These are phyloP conservation scores for Sylvia borin DNA, from an alignment of 2,797 vertebrate species.

Conservation along the genomic window DNA sequence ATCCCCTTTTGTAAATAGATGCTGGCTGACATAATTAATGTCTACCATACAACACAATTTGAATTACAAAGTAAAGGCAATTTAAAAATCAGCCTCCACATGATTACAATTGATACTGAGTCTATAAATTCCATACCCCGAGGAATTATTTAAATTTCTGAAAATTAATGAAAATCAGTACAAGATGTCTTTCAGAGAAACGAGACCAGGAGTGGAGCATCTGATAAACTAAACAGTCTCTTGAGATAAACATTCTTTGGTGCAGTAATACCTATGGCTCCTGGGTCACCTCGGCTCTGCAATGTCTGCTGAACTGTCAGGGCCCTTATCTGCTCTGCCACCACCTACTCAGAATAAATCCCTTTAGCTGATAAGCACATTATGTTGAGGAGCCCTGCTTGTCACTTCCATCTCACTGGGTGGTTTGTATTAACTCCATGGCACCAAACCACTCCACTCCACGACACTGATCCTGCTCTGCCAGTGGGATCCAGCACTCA, in stretches of 20 bases:
- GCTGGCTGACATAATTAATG: constrained; percentile 77
- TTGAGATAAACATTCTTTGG: constrained; percentile 71
- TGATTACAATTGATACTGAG: constrained; percentile 64
- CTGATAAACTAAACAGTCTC: constrained; percentile 73
- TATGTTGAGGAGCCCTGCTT: constrained; percentile 7
- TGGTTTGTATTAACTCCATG: neutral
- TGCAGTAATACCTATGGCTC: constrained; percentile 69
- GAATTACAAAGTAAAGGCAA: constrained; percentile 75
- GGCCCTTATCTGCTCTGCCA: constrained; percentile 58
- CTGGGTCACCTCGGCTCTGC: constrained; percentile 34
- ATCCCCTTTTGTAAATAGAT: constrained; percentile 73
- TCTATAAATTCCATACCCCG: constrained; percentile 54
- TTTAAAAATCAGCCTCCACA: constrained; percentile 50
- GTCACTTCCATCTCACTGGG: constrained; percentile 44
- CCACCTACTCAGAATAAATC: constrained; percentile 62
- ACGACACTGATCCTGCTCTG: accelerated
- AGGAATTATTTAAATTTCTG: constrained; percentile 66
- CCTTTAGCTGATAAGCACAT: constrained; percentile 52
- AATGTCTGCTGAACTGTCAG: neutral
- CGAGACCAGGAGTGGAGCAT: constrained; percentile 43
- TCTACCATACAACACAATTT: constrained; percentile 64
- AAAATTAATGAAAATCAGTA: constrained; percentile 70
- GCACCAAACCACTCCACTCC: neutral
- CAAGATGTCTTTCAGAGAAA: constrained; percentile 64
- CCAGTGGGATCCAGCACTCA: accelerated